A percentile compares a stretch with the other conserved stretches of the same genome.
Conservation (phyloP, 2,888 invertebrate genomes). For the Atrina japonica region DNA sequence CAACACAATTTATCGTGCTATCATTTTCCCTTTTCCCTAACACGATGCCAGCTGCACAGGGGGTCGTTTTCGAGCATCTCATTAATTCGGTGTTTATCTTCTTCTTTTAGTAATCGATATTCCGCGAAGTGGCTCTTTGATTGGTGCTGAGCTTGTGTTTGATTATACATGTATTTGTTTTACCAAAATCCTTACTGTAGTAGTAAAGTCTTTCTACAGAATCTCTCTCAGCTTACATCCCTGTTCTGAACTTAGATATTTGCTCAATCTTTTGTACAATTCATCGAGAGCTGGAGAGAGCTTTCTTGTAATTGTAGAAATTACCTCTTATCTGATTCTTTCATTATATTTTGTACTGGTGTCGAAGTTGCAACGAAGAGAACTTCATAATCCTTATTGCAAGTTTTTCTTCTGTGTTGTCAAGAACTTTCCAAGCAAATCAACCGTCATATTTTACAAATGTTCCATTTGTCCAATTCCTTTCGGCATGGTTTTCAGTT, state of each 20-base stretch:
- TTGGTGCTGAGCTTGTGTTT: conserved; percentile 20
- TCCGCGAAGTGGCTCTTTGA: conserved; percentile 22
- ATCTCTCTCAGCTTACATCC: too few species aligned
- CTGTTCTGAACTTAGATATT: too few species aligned
- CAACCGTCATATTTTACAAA: neutral
- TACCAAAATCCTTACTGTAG: too few species aligned
- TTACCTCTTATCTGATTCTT: neutral
- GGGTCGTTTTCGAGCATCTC: conserved; percentile 41
- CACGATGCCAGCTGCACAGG: conserved; percentile 41
- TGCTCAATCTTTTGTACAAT: too few species aligned
- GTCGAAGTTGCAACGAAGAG: neutral
- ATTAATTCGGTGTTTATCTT: conserved; percentile 33
- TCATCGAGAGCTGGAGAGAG: too few species aligned
- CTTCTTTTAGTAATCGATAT: conserved; percentile 23
- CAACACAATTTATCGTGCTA: conserved; percentile 33
- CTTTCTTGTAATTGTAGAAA: neutral
- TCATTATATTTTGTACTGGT: neutral
- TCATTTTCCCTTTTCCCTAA: conserved; percentile 41
- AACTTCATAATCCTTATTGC: neutral
- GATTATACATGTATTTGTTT: too few species aligned
- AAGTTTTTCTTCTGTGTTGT: neutral
- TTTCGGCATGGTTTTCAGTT: neutral
- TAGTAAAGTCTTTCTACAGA: too few species aligned
- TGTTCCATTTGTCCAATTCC: neutral
- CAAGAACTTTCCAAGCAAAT: neutral